Base-by-base conservation (phyloP, 2,797 vertebrate genomes). In the Acanthurus lineatus region DNA sequence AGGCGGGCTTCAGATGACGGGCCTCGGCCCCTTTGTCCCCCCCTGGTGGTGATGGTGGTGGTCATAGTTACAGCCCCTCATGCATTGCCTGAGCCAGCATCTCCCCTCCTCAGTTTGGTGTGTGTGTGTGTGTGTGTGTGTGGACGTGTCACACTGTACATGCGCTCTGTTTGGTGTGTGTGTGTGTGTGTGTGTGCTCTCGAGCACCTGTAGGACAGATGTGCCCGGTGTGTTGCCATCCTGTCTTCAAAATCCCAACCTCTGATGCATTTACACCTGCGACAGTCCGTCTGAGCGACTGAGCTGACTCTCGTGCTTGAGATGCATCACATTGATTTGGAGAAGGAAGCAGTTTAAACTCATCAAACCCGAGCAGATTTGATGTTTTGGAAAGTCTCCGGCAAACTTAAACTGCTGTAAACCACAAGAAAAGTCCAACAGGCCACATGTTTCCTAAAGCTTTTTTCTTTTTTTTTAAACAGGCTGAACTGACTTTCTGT, bases 401-500 rank as follows among this genome's bases (percentile, higher is more conserved):
- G 58, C 35, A 60, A 22, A 72, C n/a, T 11, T 19, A 9, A 63
- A 38, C 15, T 77, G 58, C 45, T 83, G 64, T 80, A 3, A 67
- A 20, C 16, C 38, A 49, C 12, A 53, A 20, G 9, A 44, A 11
- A n/a, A 25, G 12, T 15, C 22, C 22, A 51, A 51, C 20, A 15
- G 32, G 40, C 25, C 35, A 82, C 62, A 67, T 25, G 25, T 25
- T 19, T 73, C 72, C 85, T 19, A 81, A 59, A 15, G 4, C 68
- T 77, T 82, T 66, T 58, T 73, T 79, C 47, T 25, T 25, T 25
- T 25, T 25, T 3, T 25, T 25, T 25, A 25, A 16, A 72, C 93
- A 99, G 98, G 96, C 96, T 1, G 98, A 99, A 86, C 92, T 99
- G 91, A 98, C 97, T 0, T 99, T 99, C 92, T 99, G 98, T 93